Percentiles rank a stretch among this genome's conserved stretches.
These are phyloP conservation scores for Champsocephalus gunnari DNA, from an alignment of 2,797 vertebrate species.

Conservation along the genomic window DNA sequence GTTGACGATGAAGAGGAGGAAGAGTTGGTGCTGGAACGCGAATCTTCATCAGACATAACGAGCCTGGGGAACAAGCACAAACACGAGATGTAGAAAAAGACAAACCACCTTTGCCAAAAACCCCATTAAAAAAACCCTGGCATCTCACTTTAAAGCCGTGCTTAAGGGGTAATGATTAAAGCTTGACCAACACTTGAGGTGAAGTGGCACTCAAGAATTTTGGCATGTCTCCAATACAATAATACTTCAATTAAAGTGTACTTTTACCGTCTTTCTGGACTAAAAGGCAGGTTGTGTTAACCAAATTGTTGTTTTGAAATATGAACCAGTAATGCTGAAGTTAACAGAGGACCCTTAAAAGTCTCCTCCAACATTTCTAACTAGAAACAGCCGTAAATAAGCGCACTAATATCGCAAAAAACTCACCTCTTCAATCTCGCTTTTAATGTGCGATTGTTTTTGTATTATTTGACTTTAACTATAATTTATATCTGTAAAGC, in stretches of 20 bases:
- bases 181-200: background rate
- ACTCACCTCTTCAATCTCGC: no score
- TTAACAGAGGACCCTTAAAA: background rate
- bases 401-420: no score
- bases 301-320: background rate
- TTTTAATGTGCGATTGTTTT: no score
- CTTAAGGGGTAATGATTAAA: background rate
- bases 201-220: background rate
- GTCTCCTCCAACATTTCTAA: rapidly evolving
- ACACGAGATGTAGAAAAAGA: background rate
- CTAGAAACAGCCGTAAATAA: no score
- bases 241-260: background rate
- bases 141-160: background rate
- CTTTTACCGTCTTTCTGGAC: background rate
- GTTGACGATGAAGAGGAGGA: conserved; percentile 93
- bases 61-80: conserved; percentile 56
- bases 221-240: background rate
- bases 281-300: background rate
- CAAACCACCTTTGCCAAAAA: background rate
- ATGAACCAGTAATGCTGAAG: background rate
- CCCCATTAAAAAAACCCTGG: background rate
- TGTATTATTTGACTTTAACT: no score
- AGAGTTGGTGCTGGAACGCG: conserved; percentile 96
- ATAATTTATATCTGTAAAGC: no score
- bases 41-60: conserved; percentile 99